These are phyloP conservation scores for Coendou prehensilis DNA, from an alignment of 2,797 vertebrate genomes.

Conservation along the genomic window DNA sequence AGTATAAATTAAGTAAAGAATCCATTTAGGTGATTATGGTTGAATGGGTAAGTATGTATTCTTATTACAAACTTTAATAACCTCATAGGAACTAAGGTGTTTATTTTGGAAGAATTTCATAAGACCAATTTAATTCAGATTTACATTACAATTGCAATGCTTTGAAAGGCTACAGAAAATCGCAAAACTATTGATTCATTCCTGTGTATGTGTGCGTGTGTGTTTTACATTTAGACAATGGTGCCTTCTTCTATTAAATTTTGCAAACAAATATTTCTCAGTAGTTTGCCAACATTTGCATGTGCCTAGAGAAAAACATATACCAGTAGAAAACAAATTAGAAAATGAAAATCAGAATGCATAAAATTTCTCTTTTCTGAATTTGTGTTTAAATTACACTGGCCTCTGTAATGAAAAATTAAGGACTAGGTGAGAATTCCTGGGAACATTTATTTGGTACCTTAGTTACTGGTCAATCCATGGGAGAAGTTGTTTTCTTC, in stretches of 20 bases:
- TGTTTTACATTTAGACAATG: background rate
- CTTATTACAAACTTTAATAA: background rate
- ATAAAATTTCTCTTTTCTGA: conserved; percentile 1
- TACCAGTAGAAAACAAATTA: background rate
- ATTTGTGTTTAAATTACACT: conserved; percentile 46
- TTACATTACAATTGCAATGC: background rate
- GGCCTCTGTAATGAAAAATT: background rate
- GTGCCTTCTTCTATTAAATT: background rate
- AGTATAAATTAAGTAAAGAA: background rate
- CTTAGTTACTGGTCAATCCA: background rate
- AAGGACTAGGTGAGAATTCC: background rate
- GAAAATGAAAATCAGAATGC: background rate
- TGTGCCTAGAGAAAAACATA: background rate
- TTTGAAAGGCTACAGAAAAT: background rate
- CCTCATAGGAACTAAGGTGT: conserved; percentile 5
- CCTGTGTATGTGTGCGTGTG: background rate
- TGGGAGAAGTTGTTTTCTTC: background rate
- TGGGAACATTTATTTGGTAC: background rate
- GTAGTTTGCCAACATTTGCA: background rate
- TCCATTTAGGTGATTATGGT: conserved; percentile 9
- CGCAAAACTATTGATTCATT: background rate
- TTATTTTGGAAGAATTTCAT: conserved; percentile 16
- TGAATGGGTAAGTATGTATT: background rate
- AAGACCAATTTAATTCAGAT: conserved; percentile 7
- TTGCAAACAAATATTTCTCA: conserved; percentile 47